Percentiles rank a stretch among this genome's conserved stretches.
Conservation (phyloP, 2,797 vertebrate genomes). For the Podarcis siculus region DNA sequence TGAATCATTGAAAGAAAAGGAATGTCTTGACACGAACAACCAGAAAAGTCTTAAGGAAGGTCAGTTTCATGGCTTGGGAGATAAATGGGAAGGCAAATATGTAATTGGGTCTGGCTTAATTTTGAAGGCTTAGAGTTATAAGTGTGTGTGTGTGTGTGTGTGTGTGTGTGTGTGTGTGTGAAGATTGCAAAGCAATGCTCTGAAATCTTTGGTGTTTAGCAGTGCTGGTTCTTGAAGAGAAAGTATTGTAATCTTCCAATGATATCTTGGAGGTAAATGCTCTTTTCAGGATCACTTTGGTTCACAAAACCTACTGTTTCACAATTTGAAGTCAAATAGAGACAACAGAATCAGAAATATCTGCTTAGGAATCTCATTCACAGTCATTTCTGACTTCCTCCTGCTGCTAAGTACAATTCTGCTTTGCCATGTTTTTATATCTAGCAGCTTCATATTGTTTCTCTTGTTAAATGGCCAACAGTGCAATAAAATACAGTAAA, state of each 20-base stretch:
- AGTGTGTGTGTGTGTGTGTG: not conserved
- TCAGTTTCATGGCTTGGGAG: slow-evolving; percentile 71
- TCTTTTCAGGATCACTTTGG: slow-evolving; percentile 3
- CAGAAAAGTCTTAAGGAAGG: slow-evolving; percentile 86
- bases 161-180: not conserved
- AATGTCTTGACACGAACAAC: slow-evolving; percentile 80
- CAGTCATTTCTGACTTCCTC: not conserved
- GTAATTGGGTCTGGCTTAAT: slow-evolving; percentile 14
- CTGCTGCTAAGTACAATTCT: not conserved
- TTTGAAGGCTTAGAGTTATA: not conserved
- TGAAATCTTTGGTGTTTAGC: not conserved
- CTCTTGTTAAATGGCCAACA: not conserved
- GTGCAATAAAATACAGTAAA: not conserved
- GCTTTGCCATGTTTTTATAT: not conserved
- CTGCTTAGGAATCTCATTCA: not conserved
- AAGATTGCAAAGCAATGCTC: not conserved
- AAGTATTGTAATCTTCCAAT: not conserved
- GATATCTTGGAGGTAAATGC: not conserved
- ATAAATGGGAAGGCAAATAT: not conserved
- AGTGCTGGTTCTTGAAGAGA: not conserved
- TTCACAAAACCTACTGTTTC: slow-evolving; percentile 16
- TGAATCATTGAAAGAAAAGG: slow-evolving; percentile 80
- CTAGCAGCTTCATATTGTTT: not conserved
- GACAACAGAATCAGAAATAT: not conserved
- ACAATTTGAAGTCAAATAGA: slow-evolving; percentile 21